Conservation (phyloP, 2,113 vertebrate species). For the Dromas ardeola region DNA sequence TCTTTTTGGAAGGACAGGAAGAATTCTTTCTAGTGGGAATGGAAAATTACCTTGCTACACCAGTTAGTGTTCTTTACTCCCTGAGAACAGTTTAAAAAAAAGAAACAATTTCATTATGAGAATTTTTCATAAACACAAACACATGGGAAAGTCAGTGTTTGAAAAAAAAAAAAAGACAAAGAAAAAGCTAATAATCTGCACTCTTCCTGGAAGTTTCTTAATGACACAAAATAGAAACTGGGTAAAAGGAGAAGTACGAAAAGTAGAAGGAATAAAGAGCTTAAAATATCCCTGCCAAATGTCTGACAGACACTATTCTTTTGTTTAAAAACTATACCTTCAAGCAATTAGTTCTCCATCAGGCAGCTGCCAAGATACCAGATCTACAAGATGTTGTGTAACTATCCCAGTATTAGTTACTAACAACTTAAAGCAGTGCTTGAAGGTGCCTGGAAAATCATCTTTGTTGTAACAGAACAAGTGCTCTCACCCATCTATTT, state of each 20-base stretch:
- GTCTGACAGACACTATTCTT: background rate
- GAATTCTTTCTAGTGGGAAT: background rate
- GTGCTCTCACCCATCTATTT: background rate
- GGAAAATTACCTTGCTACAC: background rate
- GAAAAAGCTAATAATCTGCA: background rate
- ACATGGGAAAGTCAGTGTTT: background rate
- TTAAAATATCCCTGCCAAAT: background rate
- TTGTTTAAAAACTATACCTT: background rate
- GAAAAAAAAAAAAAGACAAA: background rate
- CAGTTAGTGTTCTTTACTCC: background rate
- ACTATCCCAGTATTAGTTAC: background rate
- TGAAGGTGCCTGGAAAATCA: background rate
- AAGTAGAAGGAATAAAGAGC: background rate
- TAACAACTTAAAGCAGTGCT: background rate
- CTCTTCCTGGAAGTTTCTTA: background rate
- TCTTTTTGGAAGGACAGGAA: background rate
- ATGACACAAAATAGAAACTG: background rate
- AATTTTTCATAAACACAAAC: background rate
- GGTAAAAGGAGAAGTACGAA: background rate
- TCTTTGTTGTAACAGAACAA: background rate
- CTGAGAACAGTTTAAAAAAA: background rate
- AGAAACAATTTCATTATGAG: background rate
- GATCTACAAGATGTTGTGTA: background rate
- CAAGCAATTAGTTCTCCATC: background rate
- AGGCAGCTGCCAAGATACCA: background rate